Base-by-base conservation (phyloP, 2,113 vertebrate species). In the Malurus alboscapulatus region DNA sequence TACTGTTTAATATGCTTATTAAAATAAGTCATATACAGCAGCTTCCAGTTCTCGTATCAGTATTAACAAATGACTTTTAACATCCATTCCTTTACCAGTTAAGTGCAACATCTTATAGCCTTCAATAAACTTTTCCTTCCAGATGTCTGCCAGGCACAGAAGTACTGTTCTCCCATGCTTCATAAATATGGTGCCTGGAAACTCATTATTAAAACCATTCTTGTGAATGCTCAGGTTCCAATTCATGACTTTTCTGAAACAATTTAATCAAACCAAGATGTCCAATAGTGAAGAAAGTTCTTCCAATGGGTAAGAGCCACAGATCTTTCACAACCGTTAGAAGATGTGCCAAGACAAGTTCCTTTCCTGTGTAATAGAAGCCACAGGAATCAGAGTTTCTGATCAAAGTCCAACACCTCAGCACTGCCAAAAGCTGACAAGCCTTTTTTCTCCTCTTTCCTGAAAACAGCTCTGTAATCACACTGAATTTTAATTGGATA, bases 381-480 rank as follows among this genome's bases (percentile, higher is more conserved):
- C 91, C 82, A 79, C 44, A 91, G 93, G 91, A 97, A 88, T 93
- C 92, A 96, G 96, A 66, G 59, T 86, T 89, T 84, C 96, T 96
- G 96, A 97, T 91, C 44, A 29, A 87, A 82, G 83, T 88, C 59
- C 50, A 84, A 87, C 94, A 87, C 94, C 94, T 92, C 86, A 94
- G 85, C 88, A 90, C 86, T 92, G 94, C 90, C 96, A 96, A 96
- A 87, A 95, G 93, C 87, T 93, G 88, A 97, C 95, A 97, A 94
- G 62, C 61, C 68, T 65, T 81, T 94, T 87, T 68, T 27, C 44
- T 67, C 15, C 8, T 32, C 54, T 50, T 73, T 90, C 79, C 92
- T 94, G 79, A 96, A 96, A 96, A 85, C 68, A 90, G 92, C 66
- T 94, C 92, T 92, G 83, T 93, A 96, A 97, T 96, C 94, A 88